Conservation (phyloP, 2,888 invertebrate species). For the Drosophila neotestacea region DNA sequence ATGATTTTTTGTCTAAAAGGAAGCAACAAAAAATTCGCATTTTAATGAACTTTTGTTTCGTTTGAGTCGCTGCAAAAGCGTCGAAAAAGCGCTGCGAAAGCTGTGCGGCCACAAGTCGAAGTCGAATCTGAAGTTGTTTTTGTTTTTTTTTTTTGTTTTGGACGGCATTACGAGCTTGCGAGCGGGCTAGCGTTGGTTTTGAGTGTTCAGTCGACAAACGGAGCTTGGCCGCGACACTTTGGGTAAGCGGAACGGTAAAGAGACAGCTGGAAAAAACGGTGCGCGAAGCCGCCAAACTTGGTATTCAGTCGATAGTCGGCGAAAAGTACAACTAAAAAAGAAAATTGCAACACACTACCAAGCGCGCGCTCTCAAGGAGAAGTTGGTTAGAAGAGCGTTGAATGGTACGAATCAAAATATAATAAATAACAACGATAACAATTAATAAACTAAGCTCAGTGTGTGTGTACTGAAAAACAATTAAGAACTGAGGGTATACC, state of each 20-base stretch:
- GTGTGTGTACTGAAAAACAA: not conserved
- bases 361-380: slow-evolving; percentile 55
- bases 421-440: slow-evolving; percentile 7
- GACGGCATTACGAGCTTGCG: slow-evolving; percentile 62
- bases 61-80: slow-evolving; percentile 46
- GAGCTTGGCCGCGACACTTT: slow-evolving; percentile 80
- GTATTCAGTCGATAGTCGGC: slow-evolving; percentile 48
- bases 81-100: slow-evolving; percentile 52
- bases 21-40: slow-evolving; percentile 54
- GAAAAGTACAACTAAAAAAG: slow-evolving; percentile 41
- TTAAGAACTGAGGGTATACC: slow-evolving; percentile 17
- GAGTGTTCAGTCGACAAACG: slow-evolving; percentile 77
- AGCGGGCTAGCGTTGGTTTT: slow-evolving; percentile 50
- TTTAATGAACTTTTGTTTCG: slow-evolving; percentile 44
- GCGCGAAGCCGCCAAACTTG: slow-evolving; percentile 66
- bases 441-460: not conserved
- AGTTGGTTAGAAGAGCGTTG: slow-evolving; percentile 63
- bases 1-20: slow-evolving; percentile 36
- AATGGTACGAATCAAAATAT: slow-evolving; percentile 54
- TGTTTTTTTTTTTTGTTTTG: too few relatives aligned
- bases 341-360: slow-evolving; percentile 71
- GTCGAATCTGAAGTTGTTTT: slow-evolving; percentile 43
- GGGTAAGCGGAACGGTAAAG: slow-evolving; percentile 65
- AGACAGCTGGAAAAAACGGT: slow-evolving; percentile 38
- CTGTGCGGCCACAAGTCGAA: slow-evolving; percentile 46